Evolutionary conservation across 2,888 invertebrate genomes (phyloP).

Genomic region (Nebria salina): DNA sequence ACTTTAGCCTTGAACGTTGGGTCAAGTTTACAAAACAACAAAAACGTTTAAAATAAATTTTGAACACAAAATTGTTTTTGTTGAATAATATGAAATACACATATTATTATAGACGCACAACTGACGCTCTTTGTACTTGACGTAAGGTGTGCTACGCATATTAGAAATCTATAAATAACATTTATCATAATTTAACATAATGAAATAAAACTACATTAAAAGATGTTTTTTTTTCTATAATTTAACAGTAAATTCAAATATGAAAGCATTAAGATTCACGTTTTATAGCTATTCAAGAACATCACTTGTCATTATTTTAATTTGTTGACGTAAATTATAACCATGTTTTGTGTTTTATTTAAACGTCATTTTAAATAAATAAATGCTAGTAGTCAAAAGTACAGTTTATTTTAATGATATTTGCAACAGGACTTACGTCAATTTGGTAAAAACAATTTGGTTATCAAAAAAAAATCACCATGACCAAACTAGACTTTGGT

Average conservation of each 20-base stretch:
- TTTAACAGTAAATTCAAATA: slow-evolving; percentile 10
- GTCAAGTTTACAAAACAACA: no score
- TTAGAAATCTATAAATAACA: no score
- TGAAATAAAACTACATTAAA: no score
- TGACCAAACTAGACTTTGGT: neutral
- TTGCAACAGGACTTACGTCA: neutral
- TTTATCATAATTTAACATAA: no score
- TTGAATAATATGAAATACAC: no score
- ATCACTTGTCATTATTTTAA: neutral
- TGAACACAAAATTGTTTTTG: no score
- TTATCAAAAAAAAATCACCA: neutral
- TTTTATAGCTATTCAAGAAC: neutral
- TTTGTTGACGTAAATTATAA: neutral
- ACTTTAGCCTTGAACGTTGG: no score
- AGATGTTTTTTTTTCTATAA: neutral
- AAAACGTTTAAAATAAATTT: no score
- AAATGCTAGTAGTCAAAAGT: neutral
- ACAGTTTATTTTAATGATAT: neutral
- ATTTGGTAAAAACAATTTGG: neutral
- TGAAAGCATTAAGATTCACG: neutral
- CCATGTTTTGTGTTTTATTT: neutral
- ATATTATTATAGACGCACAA: no score
- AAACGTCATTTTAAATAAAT: neutral
- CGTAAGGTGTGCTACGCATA: no score
- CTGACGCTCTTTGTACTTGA: no score